A percentile compares a stretch with the other conserved stretches of the same genome.
These are phyloP conservation scores for Ophioderma brevispina DNA, from an alignment of 35 echinoderm and acorn worm genomes.

Conservation along the genomic window DNA sequence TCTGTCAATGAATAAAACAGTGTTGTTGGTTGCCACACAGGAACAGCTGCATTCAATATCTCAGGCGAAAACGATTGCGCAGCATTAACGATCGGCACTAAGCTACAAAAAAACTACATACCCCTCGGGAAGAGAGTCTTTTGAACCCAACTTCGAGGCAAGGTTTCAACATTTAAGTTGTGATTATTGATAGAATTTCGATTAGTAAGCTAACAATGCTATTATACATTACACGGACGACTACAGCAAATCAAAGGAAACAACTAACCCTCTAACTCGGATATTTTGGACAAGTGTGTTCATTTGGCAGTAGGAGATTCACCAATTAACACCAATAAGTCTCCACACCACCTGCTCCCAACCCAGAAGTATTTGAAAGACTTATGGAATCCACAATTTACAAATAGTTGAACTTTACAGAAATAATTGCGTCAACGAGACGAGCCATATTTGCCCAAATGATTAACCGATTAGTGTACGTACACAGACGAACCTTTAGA, in stretches of 20 bases:
- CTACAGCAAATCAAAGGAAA: slow-evolving; percentile 49
- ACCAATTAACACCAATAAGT: slow-evolving; percentile 34
- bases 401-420: slow-evolving; percentile 26
- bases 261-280: neutral
- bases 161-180: neutral
- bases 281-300: slow-evolving; percentile 18
- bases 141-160: neutral
- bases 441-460: slow-evolving; percentile 23
- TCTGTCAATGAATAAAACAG: slow-evolving; percentile 38
- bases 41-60: slow-evolving; percentile 72
- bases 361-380: neutral
- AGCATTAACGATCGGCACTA: slow-evolving; percentile 37
- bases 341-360: neutral
- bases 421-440: slow-evolving; percentile 76
- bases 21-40: slow-evolving; percentile 50
- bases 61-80: slow-evolving; percentile 33
- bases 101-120: slow-evolving; percentile 19
- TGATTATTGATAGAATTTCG: slow-evolving; percentile 6
- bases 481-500: neutral
- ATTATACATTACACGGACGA: slow-evolving; percentile 15
- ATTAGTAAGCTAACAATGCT: slow-evolving; percentile 2
- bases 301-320: slow-evolving; percentile 36
- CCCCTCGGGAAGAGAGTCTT: slow-evolving; percentile 21
- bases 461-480: neutral
- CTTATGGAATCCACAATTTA: slow-evolving; percentile 35